Base-by-base conservation (phyloP, 2,113 vertebrate species). In the Thunnus thynnus region DNA sequence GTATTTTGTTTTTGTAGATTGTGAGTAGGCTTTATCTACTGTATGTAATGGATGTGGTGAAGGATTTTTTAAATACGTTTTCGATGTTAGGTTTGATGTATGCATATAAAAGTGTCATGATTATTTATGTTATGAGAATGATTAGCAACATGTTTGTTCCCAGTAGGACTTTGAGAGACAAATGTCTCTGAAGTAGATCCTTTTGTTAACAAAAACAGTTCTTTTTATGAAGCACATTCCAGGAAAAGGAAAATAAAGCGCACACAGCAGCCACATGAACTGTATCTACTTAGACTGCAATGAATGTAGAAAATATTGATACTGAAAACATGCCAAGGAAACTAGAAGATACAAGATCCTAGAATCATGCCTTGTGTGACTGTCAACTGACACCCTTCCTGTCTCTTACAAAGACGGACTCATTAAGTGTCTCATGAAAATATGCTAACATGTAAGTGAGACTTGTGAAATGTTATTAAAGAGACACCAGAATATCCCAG, bases 1-100 rank as follows among this genome's bases (percentile, higher is more conserved):
- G 14, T 22, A 60, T 56, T 47, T 41, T 65, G 30, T 55, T 60
- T 84, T 76, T 76, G 57, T 18, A 73, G 55, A 47, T 13, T 32
- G 65, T 20, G 46, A 60, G 3, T 3, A 14, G 9, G 2, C 4
- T 11, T 2, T 62, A 55, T 67, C 48, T 50, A 1, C 4, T 30
- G 27, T 30, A 30, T 30, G 32, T 7, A 32, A 9, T 8, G 36
- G 13, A 52, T 27, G 56, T 46, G 11, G 47, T 20, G 13, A 16
- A 47, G 22, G 46, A 11, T 17, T 17, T 20, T 20, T 17, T 5
- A 56, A 27, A 78, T 0, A 10, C 54, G 30, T 44, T n/a, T 22
- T 51, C 27, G 2, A 56, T 56, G 20, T 81, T 27, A 66, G 20
- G 6, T 60, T 46, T 61, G n/a, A 50, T 51, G 41, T 2, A 47